phyloP scores from a whole-genome alignment of 2,113 vertebrate genomes.

The Rhinolophus ferrumequinum region DNA sequence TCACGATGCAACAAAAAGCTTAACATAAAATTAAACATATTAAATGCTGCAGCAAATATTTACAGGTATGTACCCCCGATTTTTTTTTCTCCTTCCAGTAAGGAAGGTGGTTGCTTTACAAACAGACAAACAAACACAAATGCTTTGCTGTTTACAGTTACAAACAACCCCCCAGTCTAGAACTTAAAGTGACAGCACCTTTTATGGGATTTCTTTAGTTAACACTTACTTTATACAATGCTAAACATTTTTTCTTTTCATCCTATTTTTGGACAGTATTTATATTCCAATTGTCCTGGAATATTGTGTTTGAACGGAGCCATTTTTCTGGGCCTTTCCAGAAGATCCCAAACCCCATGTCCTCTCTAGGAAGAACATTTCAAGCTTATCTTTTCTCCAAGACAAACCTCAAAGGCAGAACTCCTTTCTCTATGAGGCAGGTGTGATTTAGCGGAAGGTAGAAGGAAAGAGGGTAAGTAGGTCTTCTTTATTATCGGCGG shows the following conservation, averaged over 20 bases:
- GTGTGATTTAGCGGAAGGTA: slow-evolving; percentile 38
- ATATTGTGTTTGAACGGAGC: slow-evolving; percentile 44
- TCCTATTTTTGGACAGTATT: slow-evolving; percentile 72
- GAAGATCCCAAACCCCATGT: slow-evolving; percentile 49
- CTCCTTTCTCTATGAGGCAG: slow-evolving; percentile 62
- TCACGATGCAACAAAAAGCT: slow-evolving; percentile 92
- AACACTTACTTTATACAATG: slow-evolving; percentile 85
- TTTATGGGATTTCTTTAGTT: slow-evolving; percentile 81
- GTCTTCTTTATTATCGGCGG: background rate
- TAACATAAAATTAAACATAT: slow-evolving; percentile 92
- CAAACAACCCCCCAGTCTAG: slow-evolving; percentile 85
- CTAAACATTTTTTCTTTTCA: slow-evolving; percentile 71
- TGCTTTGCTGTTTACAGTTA: slow-evolving; percentile 85
- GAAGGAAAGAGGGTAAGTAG: slow-evolving; percentile 50
- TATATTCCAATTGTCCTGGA: slow-evolving; percentile 73
- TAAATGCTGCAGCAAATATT: slow-evolving; percentile 96
- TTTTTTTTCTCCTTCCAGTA: slow-evolving; percentile 91
- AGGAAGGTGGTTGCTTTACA: slow-evolving; percentile 97
- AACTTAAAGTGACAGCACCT: slow-evolving; percentile 87
- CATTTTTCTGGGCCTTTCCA: slow-evolving; percentile 44
- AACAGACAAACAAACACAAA: slow-evolving; percentile 87
- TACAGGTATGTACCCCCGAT: slow-evolving; percentile 95
- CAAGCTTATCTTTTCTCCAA: slow-evolving; percentile 66
- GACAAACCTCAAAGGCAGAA: slow-evolving; percentile 51
- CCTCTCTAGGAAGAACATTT: slow-evolving; percentile 52